Percentiles rank a stretch among this genome's conserved stretches.
These are phyloP conservation scores for Anoncus sp. DNA, from an alignment of 2,888 invertebrate genomes.

Conservation along the genomic window DNA sequence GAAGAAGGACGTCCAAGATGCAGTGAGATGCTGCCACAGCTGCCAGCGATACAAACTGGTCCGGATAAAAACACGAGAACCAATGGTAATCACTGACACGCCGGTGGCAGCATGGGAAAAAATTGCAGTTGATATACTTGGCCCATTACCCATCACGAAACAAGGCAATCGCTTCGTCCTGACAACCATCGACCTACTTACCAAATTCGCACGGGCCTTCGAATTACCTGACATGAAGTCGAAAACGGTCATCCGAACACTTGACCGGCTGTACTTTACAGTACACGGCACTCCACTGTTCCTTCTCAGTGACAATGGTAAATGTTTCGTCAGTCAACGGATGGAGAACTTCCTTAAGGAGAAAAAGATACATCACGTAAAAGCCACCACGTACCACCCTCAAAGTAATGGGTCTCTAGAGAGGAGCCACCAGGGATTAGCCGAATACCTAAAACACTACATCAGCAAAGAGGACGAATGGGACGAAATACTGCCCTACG, in stretches of 20 bases:
- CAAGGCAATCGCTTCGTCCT: constrained; percentile 52
- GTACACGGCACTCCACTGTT: constrained; percentile 7
- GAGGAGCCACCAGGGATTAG: no score
- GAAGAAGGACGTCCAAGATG: constrained; percentile 55
- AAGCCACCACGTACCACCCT: constrained; percentile 73
- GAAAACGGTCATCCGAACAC: neutral
- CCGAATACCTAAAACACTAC: constrained; percentile 72
- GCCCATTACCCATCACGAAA: constrained; percentile 59
- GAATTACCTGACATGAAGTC: constrained; percentile 9
- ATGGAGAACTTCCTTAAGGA: constrained; percentile 68
- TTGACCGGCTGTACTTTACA: neutral
- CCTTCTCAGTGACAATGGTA: constrained; percentile 1
- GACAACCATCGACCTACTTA: constrained; percentile 6
- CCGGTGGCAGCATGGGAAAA: constrained; percentile 56
- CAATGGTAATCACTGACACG: constrained; percentile 65
- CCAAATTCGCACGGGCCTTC: constrained; percentile 9
- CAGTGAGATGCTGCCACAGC: constrained; percentile 53
- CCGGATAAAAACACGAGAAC: constrained; percentile 53
- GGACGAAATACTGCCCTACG: constrained; percentile 73
- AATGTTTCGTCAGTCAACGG: neutral
- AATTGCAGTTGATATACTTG: constrained; percentile 63
- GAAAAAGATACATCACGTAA: constrained; percentile 73
- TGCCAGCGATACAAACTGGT: constrained; percentile 65
- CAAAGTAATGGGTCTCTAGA: constrained; percentile 74
- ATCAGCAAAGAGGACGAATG: constrained; percentile 73